A percentile compares a stretch with the other conserved stretches of the same genome.
Conservation (phyloP, 2,113 vertebrate genomes). For the Cephalophus harveyi region DNA sequence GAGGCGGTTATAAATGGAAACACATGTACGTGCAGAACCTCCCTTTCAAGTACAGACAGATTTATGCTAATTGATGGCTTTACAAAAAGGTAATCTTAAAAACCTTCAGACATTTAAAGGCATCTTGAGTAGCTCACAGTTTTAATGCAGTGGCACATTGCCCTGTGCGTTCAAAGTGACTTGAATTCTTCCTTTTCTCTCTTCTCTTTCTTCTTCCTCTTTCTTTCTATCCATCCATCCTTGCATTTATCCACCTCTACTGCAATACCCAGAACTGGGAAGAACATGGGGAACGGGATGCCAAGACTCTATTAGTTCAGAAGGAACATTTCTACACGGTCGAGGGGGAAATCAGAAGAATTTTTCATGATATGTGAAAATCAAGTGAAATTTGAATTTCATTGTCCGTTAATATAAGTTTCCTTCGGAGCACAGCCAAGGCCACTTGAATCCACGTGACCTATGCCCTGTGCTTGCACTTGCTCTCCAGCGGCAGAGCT, state of each 20-base stretch:
- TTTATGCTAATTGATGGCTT: slow-evolving; percentile 22
- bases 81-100: slow-evolving; percentile 22
- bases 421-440: neutral
- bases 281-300: neutral
- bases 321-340: neutral
- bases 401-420: neutral
- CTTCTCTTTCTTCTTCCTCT: neutral
- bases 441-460: no score
- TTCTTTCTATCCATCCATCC: neutral
- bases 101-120: neutral
- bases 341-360: neutral
- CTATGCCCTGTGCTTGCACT: fast-evolving
- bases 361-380: neutral
- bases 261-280: neutral
- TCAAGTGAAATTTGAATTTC: neutral
- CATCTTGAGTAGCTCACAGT: neutral
- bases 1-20: slow-evolving; percentile 30
- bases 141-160: neutral
- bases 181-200: neutral
- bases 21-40: neutral
- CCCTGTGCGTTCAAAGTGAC: neutral
- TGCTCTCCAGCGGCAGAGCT: fast-evolving
- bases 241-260: neutral
- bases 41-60: neutral
- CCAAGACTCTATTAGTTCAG: neutral